A percentile compares a stretch with the other conserved stretches of the same genome.
Evolutionary conservation across 2,888 invertebrate species (phyloP).

Genomic region (Lutraria lutraria): DNA sequence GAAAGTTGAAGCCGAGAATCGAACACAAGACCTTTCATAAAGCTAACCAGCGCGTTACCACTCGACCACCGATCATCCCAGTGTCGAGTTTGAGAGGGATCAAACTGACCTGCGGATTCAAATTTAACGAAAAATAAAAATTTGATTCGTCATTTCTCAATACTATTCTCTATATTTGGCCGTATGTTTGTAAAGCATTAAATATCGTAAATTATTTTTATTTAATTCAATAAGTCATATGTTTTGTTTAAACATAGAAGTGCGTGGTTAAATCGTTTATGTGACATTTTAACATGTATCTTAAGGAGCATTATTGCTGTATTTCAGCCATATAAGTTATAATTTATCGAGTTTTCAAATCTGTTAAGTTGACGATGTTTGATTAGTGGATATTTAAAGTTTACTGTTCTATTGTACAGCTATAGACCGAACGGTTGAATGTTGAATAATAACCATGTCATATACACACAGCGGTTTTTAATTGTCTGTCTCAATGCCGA

Average conservation of each 20-base stretch:
- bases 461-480: neutral
- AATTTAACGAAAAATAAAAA: neutral
- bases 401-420: neutral
- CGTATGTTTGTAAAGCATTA: neutral
- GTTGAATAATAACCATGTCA: neutral
- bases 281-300: neutral
- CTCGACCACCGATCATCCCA: neutral
- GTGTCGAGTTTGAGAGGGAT: neutral
- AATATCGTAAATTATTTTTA: neutral
- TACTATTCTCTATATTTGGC: neutral
- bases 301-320: neutral
- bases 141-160: neutral
- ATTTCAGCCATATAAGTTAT: neutral
- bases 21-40: no score
- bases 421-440: neutral
- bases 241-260: slow-evolving; percentile 13
- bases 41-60: no score
- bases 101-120: neutral
- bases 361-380: neutral
- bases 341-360: neutral
- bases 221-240: neutral
- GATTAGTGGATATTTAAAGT: neutral
- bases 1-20: no score
- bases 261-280: neutral
- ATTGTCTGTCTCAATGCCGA: neutral